Conservation (phyloP, 2,888 invertebrate genomes). For the Palloptera scutellata region DNA sequence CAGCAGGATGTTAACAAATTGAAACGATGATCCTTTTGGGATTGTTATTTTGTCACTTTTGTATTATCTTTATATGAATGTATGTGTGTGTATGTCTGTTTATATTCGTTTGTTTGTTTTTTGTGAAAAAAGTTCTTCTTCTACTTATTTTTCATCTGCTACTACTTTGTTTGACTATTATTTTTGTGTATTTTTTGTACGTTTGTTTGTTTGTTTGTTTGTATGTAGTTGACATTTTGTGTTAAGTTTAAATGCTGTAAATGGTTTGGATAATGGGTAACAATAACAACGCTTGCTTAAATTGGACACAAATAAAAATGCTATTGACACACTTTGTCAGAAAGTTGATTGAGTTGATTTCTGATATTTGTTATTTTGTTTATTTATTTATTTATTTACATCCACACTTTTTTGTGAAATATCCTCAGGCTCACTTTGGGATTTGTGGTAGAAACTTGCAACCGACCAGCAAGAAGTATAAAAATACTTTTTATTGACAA, state of each 20-base stretch:
- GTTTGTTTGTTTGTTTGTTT: background rate
- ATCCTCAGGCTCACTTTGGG: too few species aligned
- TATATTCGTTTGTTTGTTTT: too few species aligned
- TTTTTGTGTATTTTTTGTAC: background rate
- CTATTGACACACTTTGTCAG: constrained; percentile 60
- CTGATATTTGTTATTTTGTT: background rate
- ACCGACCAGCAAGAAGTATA: too few species aligned
- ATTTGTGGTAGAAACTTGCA: too few species aligned
- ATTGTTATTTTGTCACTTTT: constrained; percentile 12
- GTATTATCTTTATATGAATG: background rate
- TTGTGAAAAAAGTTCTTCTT: constrained; percentile 8
- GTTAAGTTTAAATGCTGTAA: constrained; percentile 59
- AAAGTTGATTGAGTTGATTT: constrained; percentile 41
- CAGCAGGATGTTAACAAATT: constrained; percentile 44
- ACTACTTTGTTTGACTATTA: constrained; percentile 6
- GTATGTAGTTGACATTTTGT: constrained; percentile 31
- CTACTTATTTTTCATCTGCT: too few species aligned
- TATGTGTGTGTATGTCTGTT: background rate
- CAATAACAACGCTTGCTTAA: constrained; percentile 40
- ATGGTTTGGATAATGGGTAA: constrained; percentile 56
- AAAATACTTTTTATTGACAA: constrained; percentile 45
- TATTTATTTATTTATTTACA: too few species aligned
- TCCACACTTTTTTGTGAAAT: too few species aligned
- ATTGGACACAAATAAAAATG: constrained; percentile 57
- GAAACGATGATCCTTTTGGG: constrained; percentile 57